Evolutionary conservation across 2,113 vertebrate genomes (phyloP).

Genomic region (Micronisus gabar): DNA sequence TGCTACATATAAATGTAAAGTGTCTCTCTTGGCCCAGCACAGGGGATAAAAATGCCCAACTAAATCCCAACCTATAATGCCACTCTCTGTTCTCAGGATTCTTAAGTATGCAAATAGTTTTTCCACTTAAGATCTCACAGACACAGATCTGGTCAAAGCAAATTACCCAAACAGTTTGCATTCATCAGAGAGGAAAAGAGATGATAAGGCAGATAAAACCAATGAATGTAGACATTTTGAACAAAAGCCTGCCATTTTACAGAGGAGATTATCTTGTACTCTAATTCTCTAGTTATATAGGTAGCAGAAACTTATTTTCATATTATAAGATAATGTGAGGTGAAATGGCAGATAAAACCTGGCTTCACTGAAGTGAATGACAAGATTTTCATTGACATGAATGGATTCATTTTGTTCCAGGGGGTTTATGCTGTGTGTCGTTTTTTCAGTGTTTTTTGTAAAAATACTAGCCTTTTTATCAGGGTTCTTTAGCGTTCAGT

Average conservation of each 20-base stretch:
- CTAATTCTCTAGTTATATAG: conserved; percentile 7
- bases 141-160: conserved; percentile 63
- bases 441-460: not conserved
- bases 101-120: conserved; percentile 73
- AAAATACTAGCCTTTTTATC: not conserved
- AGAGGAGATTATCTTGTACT: conserved; percentile 27
- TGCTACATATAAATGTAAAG: conserved; percentile 47
- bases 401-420: not conserved
- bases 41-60: conserved; percentile 5
- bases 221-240: conserved; percentile 51
- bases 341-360: conserved; percentile 39
- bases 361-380: not conserved
- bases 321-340: conserved; percentile 44
- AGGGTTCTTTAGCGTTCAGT: not conserved
- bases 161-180: conserved; percentile 66
- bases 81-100: conserved; percentile 47
- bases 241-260: conserved; percentile 51
- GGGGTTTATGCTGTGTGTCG: not conserved
- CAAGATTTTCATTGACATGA: not conserved
- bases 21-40: conserved; percentile 20
- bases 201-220: conserved; percentile 59
- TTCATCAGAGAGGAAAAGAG: conserved; percentile 60
- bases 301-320: conserved; percentile 46
- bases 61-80: conserved; percentile 48
- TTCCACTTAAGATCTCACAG: conserved; percentile 65